A percentile compares a stretch with the other conserved stretches of the same genome.
These are phyloP conservation scores for Drosophila histrio DNA, from an alignment of 2,888 invertebrate genomes.

Conservation along the genomic window DNA sequence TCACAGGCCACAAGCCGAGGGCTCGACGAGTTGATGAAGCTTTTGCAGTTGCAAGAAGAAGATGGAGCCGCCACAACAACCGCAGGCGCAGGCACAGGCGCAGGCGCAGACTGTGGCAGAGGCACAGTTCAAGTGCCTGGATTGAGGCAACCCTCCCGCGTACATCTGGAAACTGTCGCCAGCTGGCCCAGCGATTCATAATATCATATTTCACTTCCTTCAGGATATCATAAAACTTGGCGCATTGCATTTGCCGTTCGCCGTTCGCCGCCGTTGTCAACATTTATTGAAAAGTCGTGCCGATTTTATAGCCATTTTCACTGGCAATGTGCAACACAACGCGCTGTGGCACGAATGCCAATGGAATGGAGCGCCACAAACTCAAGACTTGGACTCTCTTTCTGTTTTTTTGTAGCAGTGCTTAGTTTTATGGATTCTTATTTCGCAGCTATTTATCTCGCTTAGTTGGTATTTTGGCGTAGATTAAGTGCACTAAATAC, in stretches of 20 bases:
- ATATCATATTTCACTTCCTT: constrained; percentile 84
- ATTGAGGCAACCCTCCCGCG: constrained; percentile 43
- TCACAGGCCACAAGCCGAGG: constrained; percentile 43
- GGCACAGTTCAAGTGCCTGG: constrained; percentile 37
- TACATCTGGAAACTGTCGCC: constrained; percentile 70
- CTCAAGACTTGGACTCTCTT: constrained; percentile 14
- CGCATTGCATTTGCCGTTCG: constrained; percentile 64
- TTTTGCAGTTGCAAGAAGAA: constrained; percentile 31
- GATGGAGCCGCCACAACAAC: constrained; percentile 47
- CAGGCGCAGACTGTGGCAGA: no score
- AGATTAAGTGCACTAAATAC: constrained; percentile 83
- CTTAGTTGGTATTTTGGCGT: constrained; percentile 81
- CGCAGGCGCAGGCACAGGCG: no score
- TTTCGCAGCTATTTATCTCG: constrained; percentile 83
- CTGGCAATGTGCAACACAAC: constrained; percentile 34
- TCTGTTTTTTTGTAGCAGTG: constrained; percentile 19
- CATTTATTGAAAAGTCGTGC: constrained; percentile 85
- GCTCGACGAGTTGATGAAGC: constrained; percentile 30
- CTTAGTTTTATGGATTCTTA: constrained; percentile 79
- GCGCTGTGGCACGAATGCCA: constrained; percentile 34
- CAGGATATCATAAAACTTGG: constrained; percentile 84
- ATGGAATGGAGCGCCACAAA: constrained; percentile 39
- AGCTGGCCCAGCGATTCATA: constrained; percentile 76
- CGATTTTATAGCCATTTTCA: constrained; percentile 82
- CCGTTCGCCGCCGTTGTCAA: constrained; percentile 79